phyloP scores from a whole-genome alignment of 30 jellyfish, hydroid and myxozoan genomes.

The Clytia hemisphaerica region DNA sequence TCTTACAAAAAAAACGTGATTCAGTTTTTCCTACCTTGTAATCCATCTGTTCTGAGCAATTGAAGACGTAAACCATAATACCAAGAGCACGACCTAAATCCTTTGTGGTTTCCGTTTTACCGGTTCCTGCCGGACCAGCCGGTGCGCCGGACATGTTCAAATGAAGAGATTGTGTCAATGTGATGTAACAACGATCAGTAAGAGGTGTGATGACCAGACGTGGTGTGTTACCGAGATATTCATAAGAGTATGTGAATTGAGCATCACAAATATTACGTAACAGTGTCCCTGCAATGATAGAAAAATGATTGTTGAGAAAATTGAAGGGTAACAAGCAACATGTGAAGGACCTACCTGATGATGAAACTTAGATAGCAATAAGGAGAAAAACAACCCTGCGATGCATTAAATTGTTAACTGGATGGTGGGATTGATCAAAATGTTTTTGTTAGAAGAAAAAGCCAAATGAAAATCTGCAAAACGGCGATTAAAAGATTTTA shows the following conservation, averaged over 20 bases:
- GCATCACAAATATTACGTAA: constrained; percentile 97
- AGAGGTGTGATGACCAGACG: constrained; percentile 96
- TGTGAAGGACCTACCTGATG: too few species aligned
- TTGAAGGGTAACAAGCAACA: too few species aligned
- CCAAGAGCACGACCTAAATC: constrained; percentile 98
- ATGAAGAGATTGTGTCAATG: constrained; percentile 93
- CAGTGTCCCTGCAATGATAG: too few species aligned
- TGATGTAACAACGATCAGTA: constrained; percentile 95
- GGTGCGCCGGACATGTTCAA: constrained; percentile 98
- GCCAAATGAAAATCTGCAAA: too few species aligned
- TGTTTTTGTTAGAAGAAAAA: too few species aligned
- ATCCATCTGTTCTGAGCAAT: constrained; percentile 98
- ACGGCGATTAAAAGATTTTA: too few species aligned
- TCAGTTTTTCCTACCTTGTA: constrained; percentile 70
- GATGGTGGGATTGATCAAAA: too few species aligned
- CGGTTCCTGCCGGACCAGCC: constrained; percentile 99
- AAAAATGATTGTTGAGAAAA: too few species aligned
- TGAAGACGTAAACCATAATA: constrained; percentile 94
- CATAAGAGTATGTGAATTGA: constrained; percentile 87
- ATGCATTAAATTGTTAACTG: too few species aligned
- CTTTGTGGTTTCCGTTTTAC: constrained; percentile 95
- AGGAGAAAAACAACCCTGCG: too few species aligned
- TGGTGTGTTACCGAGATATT: constrained; percentile 96
- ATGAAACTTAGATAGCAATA: too few species aligned
- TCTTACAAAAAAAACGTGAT: too few species aligned